Evolutionary conservation across 2,888 invertebrate genomes (phyloP).

Genomic region (Quadriops clusia): DNA sequence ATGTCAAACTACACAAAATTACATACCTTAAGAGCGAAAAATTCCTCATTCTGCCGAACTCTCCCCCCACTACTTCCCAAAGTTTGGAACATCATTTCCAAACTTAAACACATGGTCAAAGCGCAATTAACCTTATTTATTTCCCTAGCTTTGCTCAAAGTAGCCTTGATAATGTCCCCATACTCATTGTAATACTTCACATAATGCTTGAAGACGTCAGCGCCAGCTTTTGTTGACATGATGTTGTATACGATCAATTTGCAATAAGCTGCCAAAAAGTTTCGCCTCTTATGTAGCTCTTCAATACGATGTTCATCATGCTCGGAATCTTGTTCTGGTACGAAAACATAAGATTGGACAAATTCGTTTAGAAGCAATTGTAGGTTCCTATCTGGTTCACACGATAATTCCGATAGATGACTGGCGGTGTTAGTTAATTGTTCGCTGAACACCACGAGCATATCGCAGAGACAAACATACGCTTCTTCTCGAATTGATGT

Average conservation of each 20-base stretch:
- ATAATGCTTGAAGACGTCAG: conserved; percentile 94
- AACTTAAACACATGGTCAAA: conserved; percentile 82
- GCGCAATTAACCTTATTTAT: conserved; percentile 95
- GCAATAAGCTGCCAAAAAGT: conserved; percentile 92
- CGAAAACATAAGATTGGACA: conserved; percentile 88
- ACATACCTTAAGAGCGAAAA: conserved; percentile 75
- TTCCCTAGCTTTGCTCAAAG: conserved; percentile 91
- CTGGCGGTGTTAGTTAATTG: conserved; percentile 47
- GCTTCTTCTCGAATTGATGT: conserved; percentile 70
- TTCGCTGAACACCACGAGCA: conserved; percentile 85
- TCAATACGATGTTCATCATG: conserved; percentile 96
- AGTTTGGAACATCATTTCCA: conserved; percentile 78
- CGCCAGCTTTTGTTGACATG: conserved; percentile 81
- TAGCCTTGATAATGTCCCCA: conserved; percentile 96
- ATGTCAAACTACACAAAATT: conserved; percentile 11
- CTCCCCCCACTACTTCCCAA: conserved; percentile 36
- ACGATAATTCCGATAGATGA: conserved; percentile 50
- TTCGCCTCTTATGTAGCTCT: conserved; percentile 89
- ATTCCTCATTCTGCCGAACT: conserved; percentile 52
- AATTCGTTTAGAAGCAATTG: conserved; percentile 78
- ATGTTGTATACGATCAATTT: conserved; percentile 97
- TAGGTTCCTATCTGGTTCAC: conserved; percentile 67
- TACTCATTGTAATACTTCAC: conserved; percentile 97
- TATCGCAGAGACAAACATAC: conserved; percentile 90
- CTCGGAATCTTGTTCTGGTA: conserved; percentile 78